Evolutionary conservation across 2,888 invertebrate species (phyloP), one percentile per base, ranked within the genome.

Genomic region (Aquatica leii): DNA sequence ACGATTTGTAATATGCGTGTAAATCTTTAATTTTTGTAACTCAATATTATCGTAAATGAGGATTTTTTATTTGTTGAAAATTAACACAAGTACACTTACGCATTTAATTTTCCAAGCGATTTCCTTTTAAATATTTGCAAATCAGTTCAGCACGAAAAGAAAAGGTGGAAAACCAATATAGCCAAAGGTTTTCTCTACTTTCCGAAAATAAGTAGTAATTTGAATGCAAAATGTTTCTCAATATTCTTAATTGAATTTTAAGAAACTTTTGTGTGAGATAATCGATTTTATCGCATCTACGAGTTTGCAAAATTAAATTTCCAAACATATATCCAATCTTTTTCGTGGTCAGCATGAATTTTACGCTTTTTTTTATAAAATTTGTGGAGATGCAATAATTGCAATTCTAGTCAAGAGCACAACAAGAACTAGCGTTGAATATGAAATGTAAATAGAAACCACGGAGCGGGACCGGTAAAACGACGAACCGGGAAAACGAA

Each of bases 401-500:
- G 56, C 62, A 51, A 62, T 62, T 62, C 62, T n/a, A 62, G 62
- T 62, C 62, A 55, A 51, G 57, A 49, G 50, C 51, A 48, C 62
- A 54, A 56, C 51, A 56, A 57, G 57, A 62, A 62, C 56, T 62
- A 62, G 46, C 48, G 40, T 17, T 18, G 60, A 60, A 57, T 60
- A 65, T 57, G 57, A 60, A 55, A 57, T 65, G 56, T 52, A 65
- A 60, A 64, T 64, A 60, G 60, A 56, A 49, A 59, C 59, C 55
- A 34, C 20, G 50, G 52, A 59, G 58, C 59, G 59, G 46, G 35
- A 59, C 66, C 56, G 58, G 66, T 50, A 59, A 59, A 66, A 59
- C 53, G 56, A 55, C 62, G 51, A 55, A 59, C 59, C 59, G 62
- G 62, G 51, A 58, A 65, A 62, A 66, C 66, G 62, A 66, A 66